phyloP scores from a whole-genome alignment of 2,797 vertebrate species.

The Craterocephalus amniculus region DNA sequence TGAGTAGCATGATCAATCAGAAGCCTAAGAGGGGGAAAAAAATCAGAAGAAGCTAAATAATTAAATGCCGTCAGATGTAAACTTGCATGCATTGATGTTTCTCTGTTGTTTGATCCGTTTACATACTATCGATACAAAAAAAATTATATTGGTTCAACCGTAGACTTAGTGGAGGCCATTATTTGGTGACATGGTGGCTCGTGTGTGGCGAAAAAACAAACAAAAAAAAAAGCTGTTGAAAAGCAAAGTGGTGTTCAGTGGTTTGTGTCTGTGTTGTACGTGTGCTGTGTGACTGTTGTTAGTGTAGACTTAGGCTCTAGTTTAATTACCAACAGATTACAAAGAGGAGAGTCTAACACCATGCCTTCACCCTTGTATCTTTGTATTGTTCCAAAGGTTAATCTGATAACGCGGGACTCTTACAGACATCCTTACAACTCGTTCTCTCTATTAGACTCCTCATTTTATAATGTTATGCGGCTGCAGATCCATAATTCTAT shows the following conservation, averaged over 20 bases:
- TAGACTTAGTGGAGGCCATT: slow-evolving; percentile 93
- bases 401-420: slow-evolving; percentile 24
- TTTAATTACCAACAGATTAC: slow-evolving; percentile 83
- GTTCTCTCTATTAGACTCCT: neutral
- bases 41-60: slow-evolving; percentile 57
- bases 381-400: slow-evolving; percentile 43
- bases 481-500: slow-evolving; percentile 17
- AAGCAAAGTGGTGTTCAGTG: slow-evolving; percentile 92
- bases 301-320: slow-evolving; percentile 87
- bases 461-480: slow-evolving; percentile 19
- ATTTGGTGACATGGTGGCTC: slow-evolving; percentile 88
- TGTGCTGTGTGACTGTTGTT: slow-evolving; percentile 92
- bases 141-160: slow-evolving; percentile 88
- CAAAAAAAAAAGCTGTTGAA: slow-evolving; percentile 26
- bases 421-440: neutral
- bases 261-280: slow-evolving; percentile 90
- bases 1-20: slow-evolving; percentile 91
- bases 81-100: slow-evolving; percentile 96
- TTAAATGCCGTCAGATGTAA: slow-evolving; percentile 80
- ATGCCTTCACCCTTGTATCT: slow-evolving; percentile 60
- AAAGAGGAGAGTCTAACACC: slow-evolving; percentile 67
- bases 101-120: slow-evolving; percentile 90
- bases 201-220: slow-evolving; percentile 77
- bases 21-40: slow-evolving; percentile 59
- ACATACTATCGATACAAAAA: slow-evolving; percentile 88